phyloP scores from a whole-genome alignment of 2,113 vertebrate species.

The Abramis brama region DNA sequence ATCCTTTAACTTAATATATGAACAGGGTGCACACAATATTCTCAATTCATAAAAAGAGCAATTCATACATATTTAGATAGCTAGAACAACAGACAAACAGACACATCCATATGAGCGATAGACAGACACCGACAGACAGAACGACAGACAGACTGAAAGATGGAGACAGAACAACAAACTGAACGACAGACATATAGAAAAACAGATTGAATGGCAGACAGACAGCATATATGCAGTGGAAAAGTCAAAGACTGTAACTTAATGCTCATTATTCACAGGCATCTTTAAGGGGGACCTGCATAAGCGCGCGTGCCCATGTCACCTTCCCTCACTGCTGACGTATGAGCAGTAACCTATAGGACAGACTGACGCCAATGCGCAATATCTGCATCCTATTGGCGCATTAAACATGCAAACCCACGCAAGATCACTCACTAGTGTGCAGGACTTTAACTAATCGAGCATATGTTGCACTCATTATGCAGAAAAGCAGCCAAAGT shows the following conservation, averaged over 20 bases:
- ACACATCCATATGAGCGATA: background rate
- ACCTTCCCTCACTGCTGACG: constrained; percentile 34
- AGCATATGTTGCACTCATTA: constrained; percentile 36
- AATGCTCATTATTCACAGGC: background rate
- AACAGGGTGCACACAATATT: background rate
- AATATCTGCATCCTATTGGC: constrained; percentile 14
- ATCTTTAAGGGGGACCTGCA: constrained; percentile 22
- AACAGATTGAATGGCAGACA: background rate
- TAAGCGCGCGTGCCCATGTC: background rate
- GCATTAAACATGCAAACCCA: constrained; percentile 31
- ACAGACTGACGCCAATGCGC: constrained; percentile 47
- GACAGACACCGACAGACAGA: background rate
- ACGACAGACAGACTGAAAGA: background rate
- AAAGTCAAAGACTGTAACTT: background rate
- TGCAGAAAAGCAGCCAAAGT: constrained; percentile 32
- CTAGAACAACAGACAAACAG: background rate
- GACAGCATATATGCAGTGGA: background rate
- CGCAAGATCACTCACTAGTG: background rate
- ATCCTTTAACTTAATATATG: background rate
- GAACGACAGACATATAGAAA: background rate
- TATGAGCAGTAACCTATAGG: constrained; percentile 28
- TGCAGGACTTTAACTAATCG: background rate
- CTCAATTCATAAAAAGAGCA: background rate
- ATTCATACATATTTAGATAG: background rate
- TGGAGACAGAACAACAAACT: background rate